Conservation (phyloP, 2,888 invertebrate species). For the Leptinotarsa peninsularis region DNA sequence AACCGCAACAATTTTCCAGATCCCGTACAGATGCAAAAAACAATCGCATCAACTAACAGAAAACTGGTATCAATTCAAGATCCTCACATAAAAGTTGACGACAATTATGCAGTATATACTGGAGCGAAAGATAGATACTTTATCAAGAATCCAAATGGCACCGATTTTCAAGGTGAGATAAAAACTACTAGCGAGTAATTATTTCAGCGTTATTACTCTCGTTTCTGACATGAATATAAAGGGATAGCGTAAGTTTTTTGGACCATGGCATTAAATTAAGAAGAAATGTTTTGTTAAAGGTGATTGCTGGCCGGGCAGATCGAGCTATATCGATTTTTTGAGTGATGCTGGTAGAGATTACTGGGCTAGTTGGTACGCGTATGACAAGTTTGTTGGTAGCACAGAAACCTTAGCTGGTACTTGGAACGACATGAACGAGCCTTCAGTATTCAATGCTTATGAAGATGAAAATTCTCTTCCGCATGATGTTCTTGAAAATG, state of each 20-base stretch:
- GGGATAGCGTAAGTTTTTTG: too few species aligned
- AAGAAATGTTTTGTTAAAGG: conserved; percentile 62
- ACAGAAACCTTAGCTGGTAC: conserved; percentile 75
- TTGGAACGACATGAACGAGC: conserved; percentile 99
- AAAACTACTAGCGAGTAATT: too few species aligned
- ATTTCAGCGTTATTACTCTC: too few species aligned
- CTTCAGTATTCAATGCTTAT: conserved; percentile 87
- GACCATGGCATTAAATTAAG: too few species aligned
- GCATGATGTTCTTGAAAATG: conserved; percentile 87
- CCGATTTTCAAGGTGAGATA: conserved; percentile 87
- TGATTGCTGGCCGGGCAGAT: conserved; percentile 94
- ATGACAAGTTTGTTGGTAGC: conserved; percentile 72
- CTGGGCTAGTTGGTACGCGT: conserved; percentile 71
- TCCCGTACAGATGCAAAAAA: conserved; percentile 82
- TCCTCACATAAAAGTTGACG: conserved; percentile 95
- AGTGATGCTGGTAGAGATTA: conserved; percentile 86
- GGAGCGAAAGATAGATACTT: conserved; percentile 72
- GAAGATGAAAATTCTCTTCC: conserved; percentile 86
- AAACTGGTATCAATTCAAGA: conserved; percentile 94
- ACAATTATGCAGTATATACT: conserved; percentile 85
- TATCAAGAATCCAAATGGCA: conserved; percentile 86
- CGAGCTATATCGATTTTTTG: conserved; percentile 92
- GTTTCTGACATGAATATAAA: too few species aligned
- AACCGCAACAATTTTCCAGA: conserved; percentile 86
- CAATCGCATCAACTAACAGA: conserved; percentile 86